A percentile compares a stretch with the other conserved stretches of the same genome.
Evolutionary conservation across 2,797 vertebrate genomes (phyloP).

Genomic region (Oreochromis mossambicus): DNA sequence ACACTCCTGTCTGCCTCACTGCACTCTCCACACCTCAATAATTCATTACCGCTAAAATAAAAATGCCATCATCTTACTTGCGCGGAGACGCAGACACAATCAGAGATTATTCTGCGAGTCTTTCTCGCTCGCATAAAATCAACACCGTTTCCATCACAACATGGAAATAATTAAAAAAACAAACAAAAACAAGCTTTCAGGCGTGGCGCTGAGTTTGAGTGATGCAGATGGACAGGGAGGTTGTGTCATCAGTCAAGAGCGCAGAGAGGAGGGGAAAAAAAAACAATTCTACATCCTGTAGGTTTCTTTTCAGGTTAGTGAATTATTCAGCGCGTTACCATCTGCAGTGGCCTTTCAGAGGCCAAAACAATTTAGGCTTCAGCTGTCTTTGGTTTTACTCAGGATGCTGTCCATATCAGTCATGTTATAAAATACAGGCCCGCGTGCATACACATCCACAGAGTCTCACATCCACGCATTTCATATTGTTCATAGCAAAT

Average conservation of each 20-base stretch:
- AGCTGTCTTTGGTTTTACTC: conserved; percentile 22
- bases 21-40: conserved; percentile 76
- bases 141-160: background rate
- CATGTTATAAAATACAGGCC: conserved; percentile 6
- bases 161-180: background rate
- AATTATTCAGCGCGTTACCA: conserved; percentile 58
- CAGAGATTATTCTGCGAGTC: conserved; percentile 25
- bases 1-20: conserved; percentile 49
- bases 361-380: conserved; percentile 39
- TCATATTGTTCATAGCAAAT: background rate
- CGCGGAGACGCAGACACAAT: conserved; percentile 43
- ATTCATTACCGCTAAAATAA: conserved; percentile 77
- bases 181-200: background rate
- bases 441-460: background rate
- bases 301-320: conserved; percentile 32
- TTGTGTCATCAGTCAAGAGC: background rate
- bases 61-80: conserved; percentile 70
- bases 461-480: background rate
- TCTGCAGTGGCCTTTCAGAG: conserved; percentile 48
- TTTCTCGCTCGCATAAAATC: background rate
- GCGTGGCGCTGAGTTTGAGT: background rate
- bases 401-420: background rate
- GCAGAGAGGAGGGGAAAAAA: background rate
- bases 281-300: conserved; percentile 21
- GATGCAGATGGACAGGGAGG: background rate